phyloP scores from a whole-genome alignment of 2,113 vertebrate genomes.

The Saimiri boliviensis region DNA sequence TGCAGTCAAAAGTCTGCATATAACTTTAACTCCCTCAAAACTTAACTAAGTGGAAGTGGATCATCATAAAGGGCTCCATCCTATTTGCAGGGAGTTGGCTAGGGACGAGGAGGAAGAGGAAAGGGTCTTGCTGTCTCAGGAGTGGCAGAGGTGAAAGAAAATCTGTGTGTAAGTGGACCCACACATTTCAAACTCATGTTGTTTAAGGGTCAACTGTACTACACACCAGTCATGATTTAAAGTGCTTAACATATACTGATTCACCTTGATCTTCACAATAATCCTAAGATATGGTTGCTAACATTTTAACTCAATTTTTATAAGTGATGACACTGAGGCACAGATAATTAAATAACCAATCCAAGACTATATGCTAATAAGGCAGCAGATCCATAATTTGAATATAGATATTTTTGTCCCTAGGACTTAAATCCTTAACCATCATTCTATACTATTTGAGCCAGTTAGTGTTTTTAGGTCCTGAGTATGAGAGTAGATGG shows the following conservation, averaged over 20 bases:
- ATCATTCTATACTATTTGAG: background rate
- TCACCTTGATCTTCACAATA: background rate
- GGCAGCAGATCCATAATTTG: background rate
- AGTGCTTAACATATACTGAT: background rate
- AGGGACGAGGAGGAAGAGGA: background rate
- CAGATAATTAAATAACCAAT: background rate
- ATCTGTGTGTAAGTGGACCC: background rate
- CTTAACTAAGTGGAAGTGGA: background rate
- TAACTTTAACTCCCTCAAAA: background rate
- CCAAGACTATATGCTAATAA: background rate
- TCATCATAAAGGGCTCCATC: background rate
- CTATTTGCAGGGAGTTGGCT: background rate
- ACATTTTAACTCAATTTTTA: background rate
- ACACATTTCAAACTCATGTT: background rate
- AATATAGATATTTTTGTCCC: background rate
- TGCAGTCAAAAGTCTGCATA: background rate
- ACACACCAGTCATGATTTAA: background rate
- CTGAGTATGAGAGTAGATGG: background rate
- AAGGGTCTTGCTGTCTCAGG: background rate
- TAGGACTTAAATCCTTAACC: background rate
- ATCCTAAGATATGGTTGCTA: background rate
- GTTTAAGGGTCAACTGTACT: background rate
- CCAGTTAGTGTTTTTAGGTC: background rate
- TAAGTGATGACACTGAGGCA: background rate
- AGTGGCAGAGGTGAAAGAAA: background rate